phyloP scores from a whole-genome alignment of 2,888 invertebrate genomes.

The Reticulitermes lucifugus region DNA sequence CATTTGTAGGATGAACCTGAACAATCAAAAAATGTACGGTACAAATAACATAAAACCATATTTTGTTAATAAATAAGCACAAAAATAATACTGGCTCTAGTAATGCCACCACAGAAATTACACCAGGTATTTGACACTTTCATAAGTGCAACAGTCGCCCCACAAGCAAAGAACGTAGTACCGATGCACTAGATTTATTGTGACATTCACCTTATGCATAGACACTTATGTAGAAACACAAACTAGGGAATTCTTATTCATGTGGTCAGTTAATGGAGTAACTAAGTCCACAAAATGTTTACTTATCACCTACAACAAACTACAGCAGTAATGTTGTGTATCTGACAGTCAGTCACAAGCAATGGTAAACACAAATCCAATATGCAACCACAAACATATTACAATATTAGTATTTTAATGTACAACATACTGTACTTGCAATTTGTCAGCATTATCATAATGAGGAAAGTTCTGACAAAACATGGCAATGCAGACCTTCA shows the following conservation, averaged over 20 bases:
- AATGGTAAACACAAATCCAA: too few relatives aligned
- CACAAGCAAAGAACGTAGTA: constrained; percentile 12
- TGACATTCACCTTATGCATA: neutral
- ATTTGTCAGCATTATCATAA: too few relatives aligned
- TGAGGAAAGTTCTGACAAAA: too few relatives aligned
- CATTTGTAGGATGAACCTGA: too few relatives aligned
- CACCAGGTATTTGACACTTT: neutral
- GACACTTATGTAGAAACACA: neutral
- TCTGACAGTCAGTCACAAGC: neutral
- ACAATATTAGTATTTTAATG: too few relatives aligned
- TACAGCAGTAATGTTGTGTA: neutral
- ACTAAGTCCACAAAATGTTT: neutral
- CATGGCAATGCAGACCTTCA: too few relatives aligned
- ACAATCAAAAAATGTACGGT: too few relatives aligned
- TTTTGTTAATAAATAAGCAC: neutral
- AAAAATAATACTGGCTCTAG: neutral
- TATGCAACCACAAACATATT: too few relatives aligned
- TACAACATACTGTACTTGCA: too few relatives aligned
- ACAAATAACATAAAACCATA: neutral
- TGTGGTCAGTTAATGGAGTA: neutral
- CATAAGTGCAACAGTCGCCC: neutral
- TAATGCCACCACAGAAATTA: neutral
- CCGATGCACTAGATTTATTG: neutral
- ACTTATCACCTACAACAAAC: neutral
- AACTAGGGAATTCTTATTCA: neutral